Conservation (phyloP, 2,797 vertebrate species). For the Eurystomus glaucurus region DNA sequence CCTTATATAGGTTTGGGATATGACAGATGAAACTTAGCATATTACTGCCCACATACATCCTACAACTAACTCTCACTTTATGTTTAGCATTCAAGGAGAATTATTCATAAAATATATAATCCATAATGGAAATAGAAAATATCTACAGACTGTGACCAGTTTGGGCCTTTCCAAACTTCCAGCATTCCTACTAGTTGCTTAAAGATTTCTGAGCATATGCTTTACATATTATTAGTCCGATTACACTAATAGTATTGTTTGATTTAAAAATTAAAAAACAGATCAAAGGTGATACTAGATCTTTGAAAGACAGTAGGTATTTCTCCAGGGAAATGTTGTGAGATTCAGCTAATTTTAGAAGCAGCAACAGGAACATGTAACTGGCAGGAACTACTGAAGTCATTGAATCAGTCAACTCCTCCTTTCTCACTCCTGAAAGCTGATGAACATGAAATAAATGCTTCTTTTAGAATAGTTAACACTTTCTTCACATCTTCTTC, state of each 20-base stretch:
- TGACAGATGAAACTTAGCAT: neutral
- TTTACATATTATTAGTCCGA: neutral
- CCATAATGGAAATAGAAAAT: neutral
- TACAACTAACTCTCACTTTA: neutral
- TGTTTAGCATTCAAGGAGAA: neutral
- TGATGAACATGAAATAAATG: neutral
- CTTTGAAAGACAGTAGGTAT: neutral
- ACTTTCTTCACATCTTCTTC: neutral
- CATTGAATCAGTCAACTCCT: neutral
- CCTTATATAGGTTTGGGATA: neutral
- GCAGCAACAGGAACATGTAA: rapidly evolving
- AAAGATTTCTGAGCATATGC: neutral
- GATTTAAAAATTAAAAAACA: neutral
- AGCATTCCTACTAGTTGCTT: neutral
- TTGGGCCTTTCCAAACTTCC: neutral
- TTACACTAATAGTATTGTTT: neutral
- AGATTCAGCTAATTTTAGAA: neutral
- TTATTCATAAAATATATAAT: neutral
- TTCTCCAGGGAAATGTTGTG: neutral
- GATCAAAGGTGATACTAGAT: neutral
- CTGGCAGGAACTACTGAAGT: neutral
- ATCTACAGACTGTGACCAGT: rapidly evolving
- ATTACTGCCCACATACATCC: neutral
- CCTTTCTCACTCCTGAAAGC: neutral
- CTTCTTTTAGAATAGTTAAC: neutral